Base-by-base conservation (phyloP, 2,113 vertebrate species). In the Bos taurus region DNA sequence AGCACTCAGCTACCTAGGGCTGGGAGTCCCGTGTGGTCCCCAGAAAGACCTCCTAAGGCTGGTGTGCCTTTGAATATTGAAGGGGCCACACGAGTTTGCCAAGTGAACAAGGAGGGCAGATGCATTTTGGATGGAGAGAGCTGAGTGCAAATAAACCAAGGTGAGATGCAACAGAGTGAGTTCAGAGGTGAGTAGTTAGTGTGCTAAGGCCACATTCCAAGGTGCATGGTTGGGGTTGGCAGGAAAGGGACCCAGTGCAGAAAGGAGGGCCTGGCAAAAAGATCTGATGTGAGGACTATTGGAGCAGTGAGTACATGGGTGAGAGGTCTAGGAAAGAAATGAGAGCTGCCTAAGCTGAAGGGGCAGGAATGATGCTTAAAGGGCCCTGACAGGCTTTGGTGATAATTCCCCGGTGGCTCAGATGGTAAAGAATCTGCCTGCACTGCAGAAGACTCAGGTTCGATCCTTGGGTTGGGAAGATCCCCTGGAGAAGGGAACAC, bases 1-100 rank as follows among this genome's bases (percentile, higher is more conserved):
- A 81, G n/a, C 14, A 33, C 14, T 33, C 5, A 15, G 78, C 12
- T 46, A 13, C 62, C 30, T 59, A n/a, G 9, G 26, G 3, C 30
- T 33, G 10, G 26, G 0, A 16, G 3, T 23, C n/a, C 52, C 1
- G 0, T 54, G 54, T 14, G 54, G 82, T 17, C 5, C 30, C 14
- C 25, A 15, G 6, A 43, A 56, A 85, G 16, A 15, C 48, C 82
- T 88, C 62, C 54, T 36, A 52, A 90, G 59, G 85, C 57, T 14
- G 19, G 13, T 13, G 26, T 5, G 13, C 7, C 14, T 48, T 82
- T 33, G 56, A n/a, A 30, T 17, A 50, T 2, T 14, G 23, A 83
- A 84, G 30, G 46, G 26, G 36, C 21, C 43, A n/a, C 26, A 5
- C 0, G 1, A 25, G 8, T 81, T 43, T 28, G 40, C 43, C 84